A percentile compares a stretch with the other conserved stretches of the same genome.
phyloP scores from a whole-genome alignment of 2,888 invertebrate genomes.

The Fissipunctia ypsillon region DNA sequence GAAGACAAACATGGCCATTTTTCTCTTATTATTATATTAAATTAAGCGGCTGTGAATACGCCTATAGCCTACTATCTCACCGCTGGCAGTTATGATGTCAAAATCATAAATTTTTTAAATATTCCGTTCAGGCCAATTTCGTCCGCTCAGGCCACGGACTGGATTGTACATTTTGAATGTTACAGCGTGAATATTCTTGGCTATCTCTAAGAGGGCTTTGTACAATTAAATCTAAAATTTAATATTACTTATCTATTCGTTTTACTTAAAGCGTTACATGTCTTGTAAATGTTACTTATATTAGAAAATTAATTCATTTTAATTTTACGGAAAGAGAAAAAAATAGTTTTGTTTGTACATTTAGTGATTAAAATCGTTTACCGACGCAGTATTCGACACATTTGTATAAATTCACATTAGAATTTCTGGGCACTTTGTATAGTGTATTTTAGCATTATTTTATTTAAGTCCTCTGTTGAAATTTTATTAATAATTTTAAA shows the following conservation, averaged over 20 bases:
- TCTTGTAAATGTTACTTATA: slow-evolving; percentile 69
- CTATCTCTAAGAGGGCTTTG: slow-evolving; percentile 62
- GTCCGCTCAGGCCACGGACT: slow-evolving; percentile 13
- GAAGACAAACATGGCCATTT: neutral
- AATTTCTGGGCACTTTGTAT: slow-evolving; percentile 64
- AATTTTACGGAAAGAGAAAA: slow-evolving; percentile 38
- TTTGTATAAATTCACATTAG: slow-evolving; percentile 63
- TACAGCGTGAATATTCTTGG: slow-evolving; percentile 48
- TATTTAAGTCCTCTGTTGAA: slow-evolving; percentile 82
- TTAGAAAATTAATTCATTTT: slow-evolving; percentile 53
- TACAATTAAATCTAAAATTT: slow-evolving; percentile 60
- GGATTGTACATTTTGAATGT: slow-evolving; percentile 41
- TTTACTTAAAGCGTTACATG: slow-evolving; percentile 63
- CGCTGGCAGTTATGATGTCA: neutral
- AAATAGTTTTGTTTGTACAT: slow-evolving; percentile 72
- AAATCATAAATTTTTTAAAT: neutral
- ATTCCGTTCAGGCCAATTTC: neutral
- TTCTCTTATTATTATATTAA: slow-evolving; percentile 14
- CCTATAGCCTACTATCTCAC: slow-evolving; percentile 6
- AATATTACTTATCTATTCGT: slow-evolving; percentile 59
- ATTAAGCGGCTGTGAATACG: slow-evolving; percentile 22
- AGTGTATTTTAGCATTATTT: slow-evolving; percentile 75
- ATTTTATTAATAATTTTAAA: slow-evolving; percentile 89
- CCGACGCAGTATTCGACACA: slow-evolving; percentile 69
- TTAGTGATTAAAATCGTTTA: slow-evolving; percentile 76